Evolutionary conservation across 2,113 vertebrate species (phyloP).

Genomic region (Patagioenas fasciata): DNA sequence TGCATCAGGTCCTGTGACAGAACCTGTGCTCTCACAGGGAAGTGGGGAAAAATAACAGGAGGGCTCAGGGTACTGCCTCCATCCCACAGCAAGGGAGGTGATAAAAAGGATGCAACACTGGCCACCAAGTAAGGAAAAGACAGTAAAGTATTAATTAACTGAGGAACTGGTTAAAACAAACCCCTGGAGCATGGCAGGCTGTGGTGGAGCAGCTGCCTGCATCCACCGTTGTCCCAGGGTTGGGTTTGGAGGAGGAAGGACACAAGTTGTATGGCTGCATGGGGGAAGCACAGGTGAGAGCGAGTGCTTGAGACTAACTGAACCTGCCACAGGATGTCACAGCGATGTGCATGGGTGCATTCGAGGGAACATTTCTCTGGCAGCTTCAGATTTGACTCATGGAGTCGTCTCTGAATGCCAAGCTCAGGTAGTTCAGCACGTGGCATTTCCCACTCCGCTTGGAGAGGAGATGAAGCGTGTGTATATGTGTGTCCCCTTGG

Average conservation of each 20-base stretch:
- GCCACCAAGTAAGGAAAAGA: not conserved
- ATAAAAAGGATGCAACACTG: not conserved
- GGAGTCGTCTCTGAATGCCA: not conserved
- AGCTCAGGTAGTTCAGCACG: not conserved
- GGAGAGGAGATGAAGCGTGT: not conserved
- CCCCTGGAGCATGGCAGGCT: fast-evolving
- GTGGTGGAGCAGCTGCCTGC: fast-evolving
- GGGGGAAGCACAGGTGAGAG: not conserved
- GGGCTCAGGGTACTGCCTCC: not conserved
- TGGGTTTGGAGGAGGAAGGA: not conserved
- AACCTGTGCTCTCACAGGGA: not conserved
- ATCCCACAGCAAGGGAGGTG: not conserved
- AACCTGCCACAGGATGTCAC: slow-evolving; percentile 15
- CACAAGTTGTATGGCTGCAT: not conserved
- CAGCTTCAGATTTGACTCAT: not conserved
- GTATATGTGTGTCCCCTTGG: not conserved
- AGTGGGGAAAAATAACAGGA: not conserved
- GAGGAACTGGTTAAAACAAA: not conserved
- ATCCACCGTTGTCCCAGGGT: fast-evolving
- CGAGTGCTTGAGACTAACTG: not conserved
- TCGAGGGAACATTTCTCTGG: not conserved
- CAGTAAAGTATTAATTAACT: not conserved
- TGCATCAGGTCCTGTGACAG: fast-evolving
- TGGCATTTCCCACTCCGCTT: fast-evolving
- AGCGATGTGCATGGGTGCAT: not conserved